Base-by-base conservation (phyloP, 2,888 invertebrate genomes). In the Lapara coniferarum region DNA sequence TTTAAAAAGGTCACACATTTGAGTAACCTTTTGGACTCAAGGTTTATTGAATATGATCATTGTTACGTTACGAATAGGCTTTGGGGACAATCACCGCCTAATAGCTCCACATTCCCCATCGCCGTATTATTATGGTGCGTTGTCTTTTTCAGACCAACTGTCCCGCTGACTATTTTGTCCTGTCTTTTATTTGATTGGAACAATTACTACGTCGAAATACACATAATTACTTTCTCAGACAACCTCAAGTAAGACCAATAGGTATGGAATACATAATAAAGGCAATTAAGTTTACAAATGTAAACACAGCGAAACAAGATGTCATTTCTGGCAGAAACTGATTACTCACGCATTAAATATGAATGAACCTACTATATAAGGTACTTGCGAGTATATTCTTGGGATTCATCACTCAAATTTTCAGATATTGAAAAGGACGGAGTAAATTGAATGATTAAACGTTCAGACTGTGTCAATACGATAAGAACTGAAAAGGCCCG, bases 381-480 rank as follows among this genome's bases (percentile, higher is more conserved):
- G 59, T 12, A 10, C 12, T 37, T 37, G 5, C 37, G 37, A 63
- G 63, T 69, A 10, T 69, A 25, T 63, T 8, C 25, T 67, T 52
- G 30, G 19, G 57, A 67, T 52, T 67, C 37, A 53, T 57, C 30
- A 49, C 19, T 58, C 8, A 16, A 68, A 55, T 66, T 63, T 56
- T 66, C 74, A 74, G 81, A 84, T 82, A 86, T 87, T 83, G 84
- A 84, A 87, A 85, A 82, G 80, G 84, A 77, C 79, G 77, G 78
- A 75, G 81, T 80, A 85, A 88, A 90, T 89, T 88, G 87, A 86
- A 85, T 88, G 89, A 89, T 89, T 89, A 88, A 87, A 86, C 79
- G 78, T 83, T 83, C 81, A 79, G 85, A 81, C 89, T 91, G 89
- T 85, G 89, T 86, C 90, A 90, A 91, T 89, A 88, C 82, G 91